Percentiles rank a stretch among this genome's conserved stretches.
These are phyloP conservation scores for Myotis yumanensis DNA, from an alignment of 2,113 vertebrate genomes.

Conservation along the genomic window DNA sequence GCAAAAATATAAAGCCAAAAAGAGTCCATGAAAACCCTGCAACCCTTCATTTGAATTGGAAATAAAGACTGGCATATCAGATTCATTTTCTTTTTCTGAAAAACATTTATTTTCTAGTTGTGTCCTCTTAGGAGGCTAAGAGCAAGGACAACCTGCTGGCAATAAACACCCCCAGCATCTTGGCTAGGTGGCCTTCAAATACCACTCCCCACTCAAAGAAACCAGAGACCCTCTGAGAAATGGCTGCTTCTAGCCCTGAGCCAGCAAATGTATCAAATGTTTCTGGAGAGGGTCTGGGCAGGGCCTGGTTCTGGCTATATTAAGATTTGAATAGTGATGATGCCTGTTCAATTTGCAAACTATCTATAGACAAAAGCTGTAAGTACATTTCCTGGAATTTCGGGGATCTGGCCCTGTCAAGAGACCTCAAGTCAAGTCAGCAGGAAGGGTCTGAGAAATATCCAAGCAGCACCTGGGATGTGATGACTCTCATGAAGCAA, in stretches of 20 bases:
- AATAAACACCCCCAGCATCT: not conserved
- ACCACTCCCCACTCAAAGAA: not conserved
- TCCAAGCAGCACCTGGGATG: not conserved
- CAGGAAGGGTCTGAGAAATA: not conserved
- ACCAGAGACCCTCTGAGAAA: not conserved
- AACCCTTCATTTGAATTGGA: slow-evolving; percentile 14
- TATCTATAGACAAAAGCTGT: not conserved
- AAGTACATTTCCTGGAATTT: not conserved
- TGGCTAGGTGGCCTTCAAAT: not conserved
- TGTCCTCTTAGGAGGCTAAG: not conserved
- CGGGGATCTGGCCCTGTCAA: not conserved
- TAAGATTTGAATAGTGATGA: not conserved
- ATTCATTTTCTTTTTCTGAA: slow-evolving; percentile 17
- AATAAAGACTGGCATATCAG: not conserved
- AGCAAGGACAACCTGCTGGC: not conserved
- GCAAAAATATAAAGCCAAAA: not conserved
- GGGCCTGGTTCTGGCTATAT: not conserved
- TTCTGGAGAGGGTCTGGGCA: not conserved
- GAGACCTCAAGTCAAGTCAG: not conserved
- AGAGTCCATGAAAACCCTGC: not conserved
- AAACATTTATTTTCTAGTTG: not conserved
- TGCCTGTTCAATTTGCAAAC: not conserved
- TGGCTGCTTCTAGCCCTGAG: not conserved
- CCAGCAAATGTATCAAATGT: not conserved
- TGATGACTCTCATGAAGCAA: not conserved